Evolutionary conservation across 2,888 invertebrate species (phyloP).

Genomic region (Iselma pallidipennis): DNA sequence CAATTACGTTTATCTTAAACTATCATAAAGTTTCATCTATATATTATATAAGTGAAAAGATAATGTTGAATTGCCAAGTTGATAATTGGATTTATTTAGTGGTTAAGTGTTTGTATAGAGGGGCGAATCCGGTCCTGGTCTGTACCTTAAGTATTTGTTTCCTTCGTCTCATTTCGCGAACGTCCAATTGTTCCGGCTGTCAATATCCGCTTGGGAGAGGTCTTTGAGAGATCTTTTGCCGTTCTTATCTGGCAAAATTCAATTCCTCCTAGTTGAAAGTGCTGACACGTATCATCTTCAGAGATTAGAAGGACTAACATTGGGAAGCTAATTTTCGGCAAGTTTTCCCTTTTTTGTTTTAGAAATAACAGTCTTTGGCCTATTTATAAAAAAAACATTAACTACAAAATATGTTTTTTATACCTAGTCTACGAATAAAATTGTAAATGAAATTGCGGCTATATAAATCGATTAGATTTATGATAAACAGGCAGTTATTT

Average conservation of each 20-base stretch:
- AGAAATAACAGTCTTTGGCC: neutral
- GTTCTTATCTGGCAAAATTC: conserved; percentile 48
- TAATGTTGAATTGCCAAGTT: neutral
- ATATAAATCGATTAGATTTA: conserved; percentile 22
- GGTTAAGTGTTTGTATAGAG: neutral
- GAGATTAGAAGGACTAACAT: conserved; percentile 12
- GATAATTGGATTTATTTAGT: neutral
- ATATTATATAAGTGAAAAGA: neutral
- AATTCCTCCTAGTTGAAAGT: conserved; percentile 44
- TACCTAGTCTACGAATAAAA: conserved; percentile 4
- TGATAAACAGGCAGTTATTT: conserved; percentile 18
- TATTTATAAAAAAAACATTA: conserved; percentile 1
- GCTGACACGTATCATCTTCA: conserved; percentile 27
- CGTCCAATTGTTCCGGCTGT: conserved; percentile 60
- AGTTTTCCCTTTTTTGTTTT: neutral
- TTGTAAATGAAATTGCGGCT: conserved; percentile 6
- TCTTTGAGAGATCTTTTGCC: conserved; percentile 43
- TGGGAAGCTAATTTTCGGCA: conserved; percentile 6
- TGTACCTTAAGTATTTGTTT: conserved; percentile 56
- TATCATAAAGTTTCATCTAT: too few relatives aligned
- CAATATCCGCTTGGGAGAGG: conserved; percentile 49
- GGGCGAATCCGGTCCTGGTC: neutral
- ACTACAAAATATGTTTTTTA: neutral
- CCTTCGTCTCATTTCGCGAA: conserved; percentile 54
- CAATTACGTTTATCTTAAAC: too few relatives aligned